Conservation (phyloP, 2,888 invertebrate species). For the Macaria liturata region DNA sequence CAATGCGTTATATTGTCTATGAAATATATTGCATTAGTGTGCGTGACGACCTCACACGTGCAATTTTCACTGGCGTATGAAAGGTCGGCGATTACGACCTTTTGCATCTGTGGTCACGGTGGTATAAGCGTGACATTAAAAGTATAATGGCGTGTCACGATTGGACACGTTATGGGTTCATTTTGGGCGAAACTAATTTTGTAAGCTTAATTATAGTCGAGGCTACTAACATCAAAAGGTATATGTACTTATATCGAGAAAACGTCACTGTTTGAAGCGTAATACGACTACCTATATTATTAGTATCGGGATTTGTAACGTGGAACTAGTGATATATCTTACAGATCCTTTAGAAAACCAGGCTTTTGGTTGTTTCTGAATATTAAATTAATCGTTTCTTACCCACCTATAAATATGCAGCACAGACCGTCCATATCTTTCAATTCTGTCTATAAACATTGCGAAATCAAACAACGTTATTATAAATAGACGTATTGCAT, state of each 20-base stretch:
- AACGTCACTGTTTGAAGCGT: too few relatives aligned
- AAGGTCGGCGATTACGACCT: slow-evolving; percentile 30
- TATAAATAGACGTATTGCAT: slow-evolving; percentile 35
- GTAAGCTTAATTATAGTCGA: slow-evolving; percentile 1
- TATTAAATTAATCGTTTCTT: too few relatives aligned
- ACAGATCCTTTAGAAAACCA: too few relatives aligned
- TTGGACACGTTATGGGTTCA: slow-evolving; percentile 16
- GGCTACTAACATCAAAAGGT: neutral
- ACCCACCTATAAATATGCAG: too few relatives aligned
- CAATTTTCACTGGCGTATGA: slow-evolving; percentile 35
- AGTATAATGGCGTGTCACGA: slow-evolving; percentile 14
- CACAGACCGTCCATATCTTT: too few relatives aligned
- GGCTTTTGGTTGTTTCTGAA: too few relatives aligned
- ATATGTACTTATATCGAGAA: too few relatives aligned
- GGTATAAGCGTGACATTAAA: slow-evolving; percentile 20
- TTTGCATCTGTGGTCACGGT: slow-evolving; percentile 26
- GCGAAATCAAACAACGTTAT: slow-evolving; percentile 7
- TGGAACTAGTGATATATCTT: too few relatives aligned
- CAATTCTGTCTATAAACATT: slow-evolving; percentile 1
- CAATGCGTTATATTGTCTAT: too few relatives aligned
- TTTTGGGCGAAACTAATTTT: slow-evolving; percentile 5
- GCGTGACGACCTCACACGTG: slow-evolving; percentile 29
- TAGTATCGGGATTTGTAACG: too few relatives aligned
- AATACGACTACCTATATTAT: too few relatives aligned
- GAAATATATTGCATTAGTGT: slow-evolving; percentile 5